A percentile compares a stretch with the other conserved stretches of the same genome.
Conservation (phyloP, 1,140 invertebrate genomes). For the Ceratina calcarata region DNA sequence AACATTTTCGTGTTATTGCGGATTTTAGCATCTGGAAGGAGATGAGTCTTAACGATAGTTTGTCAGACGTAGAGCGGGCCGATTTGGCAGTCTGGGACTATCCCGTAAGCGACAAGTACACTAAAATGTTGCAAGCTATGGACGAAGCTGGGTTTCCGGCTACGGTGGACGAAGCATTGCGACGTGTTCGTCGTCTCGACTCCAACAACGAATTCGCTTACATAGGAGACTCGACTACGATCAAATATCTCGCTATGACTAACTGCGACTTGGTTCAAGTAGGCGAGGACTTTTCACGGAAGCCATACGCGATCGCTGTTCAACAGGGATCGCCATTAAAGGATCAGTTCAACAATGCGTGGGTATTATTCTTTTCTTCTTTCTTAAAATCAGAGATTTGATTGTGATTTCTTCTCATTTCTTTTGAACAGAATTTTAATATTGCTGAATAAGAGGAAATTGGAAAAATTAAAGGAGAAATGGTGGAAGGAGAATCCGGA, state of each 20-base stretch:
- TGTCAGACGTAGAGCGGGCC: conserved; percentile 92
- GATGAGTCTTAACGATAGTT: conserved; percentile 96
- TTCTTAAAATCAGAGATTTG: not conserved
- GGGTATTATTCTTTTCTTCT: conserved; percentile 72
- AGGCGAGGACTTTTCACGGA: conserved; percentile 97
- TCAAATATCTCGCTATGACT: conserved; percentile 91
- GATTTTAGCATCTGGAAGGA: conserved; percentile 95
- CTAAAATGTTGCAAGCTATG: conserved; percentile 99
- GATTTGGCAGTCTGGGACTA: conserved; percentile 99
- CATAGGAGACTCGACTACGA: conserved; percentile 95
- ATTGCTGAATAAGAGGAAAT: conserved; percentile 92
- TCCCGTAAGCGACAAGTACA: conserved; percentile 98
- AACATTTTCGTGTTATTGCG: too few relatives aligned
- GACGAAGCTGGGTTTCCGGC: conserved; percentile 91
- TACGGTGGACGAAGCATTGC: conserved; percentile 88
- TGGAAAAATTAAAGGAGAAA: conserved; percentile 96
- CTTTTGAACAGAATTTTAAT: conserved; percentile 85
- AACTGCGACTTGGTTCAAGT: conserved; percentile 95
- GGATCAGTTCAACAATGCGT: conserved; percentile 95
- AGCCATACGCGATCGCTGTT: conserved; percentile 97
- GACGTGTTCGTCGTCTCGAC: conserved; percentile 85
- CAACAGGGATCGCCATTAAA: conserved; percentile 96
- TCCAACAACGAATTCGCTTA: conserved; percentile 95
- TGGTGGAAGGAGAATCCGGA: conserved; percentile 96
- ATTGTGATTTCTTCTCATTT: not conserved